Base-by-base conservation (phyloP, 64 coral and sea anemone genomes). In the Pocillopora damicornis region DNA sequence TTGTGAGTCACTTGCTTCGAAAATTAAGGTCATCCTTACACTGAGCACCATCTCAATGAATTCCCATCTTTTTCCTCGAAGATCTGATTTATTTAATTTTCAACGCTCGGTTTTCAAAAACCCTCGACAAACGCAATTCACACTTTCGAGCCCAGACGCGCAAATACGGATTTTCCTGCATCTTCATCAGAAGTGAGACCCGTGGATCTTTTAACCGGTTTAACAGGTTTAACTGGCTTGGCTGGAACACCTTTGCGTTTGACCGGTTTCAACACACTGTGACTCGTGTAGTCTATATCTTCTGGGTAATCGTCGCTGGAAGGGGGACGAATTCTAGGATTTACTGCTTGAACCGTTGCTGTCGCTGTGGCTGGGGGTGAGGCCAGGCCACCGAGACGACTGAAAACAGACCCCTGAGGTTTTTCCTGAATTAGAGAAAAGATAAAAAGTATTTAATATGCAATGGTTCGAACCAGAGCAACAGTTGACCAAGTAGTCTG, bases 191-290 rank as follows among this genome's bases (percentile, higher is more conserved):
- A 87, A 10, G 66, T 86, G 15, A 87, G 68, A 57, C 90, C 90
- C 18, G 87, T 16, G 12, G 90, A 75, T 63, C 90, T 62, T 56
- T 91, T 91, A 3, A 91, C 90, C 9, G 90, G 90, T 77, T 87
- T 78, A 8, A 91, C 90, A 10, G 81, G 82, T 73, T 91, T 91
- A 22, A 91, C 76, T 13, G 90, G 90, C 80, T 91, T 91, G 38
- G 85, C 75, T 68, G 45, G 75, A 25, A 60, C 83, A 34, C 82
- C 65, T 66, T 83, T 87, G 35, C 82, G 59, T 74, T 74, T 73
- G 14, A 76, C 63, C 11, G 90, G 90, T 74, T 86, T 26, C 13
- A 91, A 42, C 5, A 91, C 90, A 22, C 90, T 91, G 38, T 91
- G 90, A n/a, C 82, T 87, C 0, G 82, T 91, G 30, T 91, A 91